Base-by-base conservation (phyloP, 2,113 vertebrate genomes). In the Hemibates koningsi region DNA sequence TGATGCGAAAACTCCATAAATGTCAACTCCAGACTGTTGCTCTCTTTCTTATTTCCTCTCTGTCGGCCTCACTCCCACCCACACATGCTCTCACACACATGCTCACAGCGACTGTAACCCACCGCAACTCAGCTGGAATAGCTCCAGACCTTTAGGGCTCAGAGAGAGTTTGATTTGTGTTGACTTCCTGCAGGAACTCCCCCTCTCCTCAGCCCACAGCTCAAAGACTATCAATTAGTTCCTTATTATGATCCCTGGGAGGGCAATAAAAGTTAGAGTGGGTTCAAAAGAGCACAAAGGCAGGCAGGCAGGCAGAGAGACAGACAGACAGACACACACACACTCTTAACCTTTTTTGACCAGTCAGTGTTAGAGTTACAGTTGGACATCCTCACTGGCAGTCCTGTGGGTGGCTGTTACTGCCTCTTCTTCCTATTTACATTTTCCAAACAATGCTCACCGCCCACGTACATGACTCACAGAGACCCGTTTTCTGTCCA, bases 171-270 rank as follows among this genome's bases (percentile, higher is more conserved):
- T 95, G 93, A 95, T 95, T 95, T 94, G 95, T 94, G 93, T 93
- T 61, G 84, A 92, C 93, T 94, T 95, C 94, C 95, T 94, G 82
- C 88, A 94, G 94, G 91, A 95, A 90, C 89, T 86, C 89, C 86
- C 86, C 85, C 88, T 81, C 90, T 89, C 53, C 80, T 81, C 87
- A 76, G 89, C 87, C 89, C 24, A 56, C 82, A 43, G 92, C 92
- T 95, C 85, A 93, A 94, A 95, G 93, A 92, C 95, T 94, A 95
- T 96, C 95, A 96, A 96, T 96, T 95, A 94, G 93, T 90, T 94
- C 89, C 91, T 95, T 95, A 95, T 95, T 95, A 96, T 95, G 93
- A 95, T 95, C 95, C 94, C 91, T 88, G 88, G 90, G 94, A 94
- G 93, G 87, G 83, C 91, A 92, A 94, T 96, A 95, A 94, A 95